These are phyloP conservation scores for Folsomia manolachei DNA, from an alignment of 2,888 invertebrate species.

Conservation along the genomic window DNA sequence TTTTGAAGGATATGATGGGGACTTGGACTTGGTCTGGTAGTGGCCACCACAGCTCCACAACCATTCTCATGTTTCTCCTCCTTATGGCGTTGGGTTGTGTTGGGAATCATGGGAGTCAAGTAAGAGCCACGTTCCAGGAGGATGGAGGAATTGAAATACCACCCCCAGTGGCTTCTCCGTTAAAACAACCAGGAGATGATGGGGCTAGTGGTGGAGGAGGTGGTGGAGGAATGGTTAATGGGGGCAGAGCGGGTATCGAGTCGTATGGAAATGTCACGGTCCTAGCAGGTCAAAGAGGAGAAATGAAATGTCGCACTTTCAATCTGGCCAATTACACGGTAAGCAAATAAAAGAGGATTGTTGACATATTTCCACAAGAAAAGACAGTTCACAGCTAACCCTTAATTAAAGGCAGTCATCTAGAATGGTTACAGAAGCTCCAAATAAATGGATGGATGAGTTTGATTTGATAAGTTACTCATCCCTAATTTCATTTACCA, in stretches of 20 bases:
- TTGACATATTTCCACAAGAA: no score
- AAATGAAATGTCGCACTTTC: constrained; percentile 48
- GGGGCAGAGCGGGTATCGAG: constrained; percentile 36
- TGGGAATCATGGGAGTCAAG: constrained; percentile 47
- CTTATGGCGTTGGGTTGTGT: constrained; percentile 34
- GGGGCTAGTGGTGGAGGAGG: constrained; percentile 32
- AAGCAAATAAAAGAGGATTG: no score
- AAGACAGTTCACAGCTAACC: no score
- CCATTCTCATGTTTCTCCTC: constrained; percentile 21
- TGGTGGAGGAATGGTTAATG: constrained; percentile 16
- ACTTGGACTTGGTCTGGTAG: neutral
- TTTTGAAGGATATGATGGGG: neutral
- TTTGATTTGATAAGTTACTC: no score
- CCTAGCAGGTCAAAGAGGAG: constrained; percentile 48
- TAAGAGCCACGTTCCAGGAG: constrained; percentile 18
- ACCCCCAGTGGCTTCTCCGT: constrained; percentile 25
- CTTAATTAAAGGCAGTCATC: no score
- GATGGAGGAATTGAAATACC: neutral
- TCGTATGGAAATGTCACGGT: constrained; percentile 48
- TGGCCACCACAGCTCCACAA: neutral
- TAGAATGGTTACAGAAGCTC: no score
- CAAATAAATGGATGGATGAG: no score
- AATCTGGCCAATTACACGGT: constrained; percentile 50
- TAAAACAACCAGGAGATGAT: constrained; percentile 28
- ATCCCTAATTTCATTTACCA: no score